Base-by-base conservation (phyloP, 2,888 invertebrate genomes). In the Eustalomyia histrio region DNA sequence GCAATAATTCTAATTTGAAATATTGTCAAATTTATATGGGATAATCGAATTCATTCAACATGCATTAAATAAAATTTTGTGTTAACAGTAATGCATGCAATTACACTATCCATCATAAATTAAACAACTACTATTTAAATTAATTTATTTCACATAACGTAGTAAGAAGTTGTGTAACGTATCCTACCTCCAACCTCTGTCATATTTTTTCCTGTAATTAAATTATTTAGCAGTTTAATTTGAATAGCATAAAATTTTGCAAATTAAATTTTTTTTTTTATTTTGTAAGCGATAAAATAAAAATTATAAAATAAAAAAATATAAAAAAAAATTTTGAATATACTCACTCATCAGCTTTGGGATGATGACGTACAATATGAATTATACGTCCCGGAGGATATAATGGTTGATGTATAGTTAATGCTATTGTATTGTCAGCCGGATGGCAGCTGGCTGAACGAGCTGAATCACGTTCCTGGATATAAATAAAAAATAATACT, bases 311-410 rank as follows among this genome's bases (percentile, higher is more conserved):
- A 60, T 43, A 24, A 29, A 68, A 58, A 14, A 29, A 58, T 12
- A 69, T n/a, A 16, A 52, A 33, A n/a, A 14, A 67, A n/a, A 29
- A 2, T 47, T 67, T 7, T 16, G 33, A 57, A 67, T n/a, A n/a
- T 74, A 94, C 95, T 94, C 91, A 95, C 95, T 94, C 94, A 87
- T 94, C 93, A 86, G 93, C 93, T 69, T 93, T 94, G 16, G 96
- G 95, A 92, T 97, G 96, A 90, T 95, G 96, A 76, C 96, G 91
- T 65, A 97, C 96, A 61, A 97, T 94, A 88, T 97, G 97, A 80
- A 97, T 95, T 85, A 97, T 96, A 86, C 94, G 93, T 8, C 97
- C 97, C 5, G 97, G 97, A 71, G 96, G 96, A 90, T 94, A 97
- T 61, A 97, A 92, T 0, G 96, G 96, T 86, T 94, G 94, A 90